Conservation (phyloP, 2,888 invertebrate genomes). For the Drosophila kuntzei region DNA sequence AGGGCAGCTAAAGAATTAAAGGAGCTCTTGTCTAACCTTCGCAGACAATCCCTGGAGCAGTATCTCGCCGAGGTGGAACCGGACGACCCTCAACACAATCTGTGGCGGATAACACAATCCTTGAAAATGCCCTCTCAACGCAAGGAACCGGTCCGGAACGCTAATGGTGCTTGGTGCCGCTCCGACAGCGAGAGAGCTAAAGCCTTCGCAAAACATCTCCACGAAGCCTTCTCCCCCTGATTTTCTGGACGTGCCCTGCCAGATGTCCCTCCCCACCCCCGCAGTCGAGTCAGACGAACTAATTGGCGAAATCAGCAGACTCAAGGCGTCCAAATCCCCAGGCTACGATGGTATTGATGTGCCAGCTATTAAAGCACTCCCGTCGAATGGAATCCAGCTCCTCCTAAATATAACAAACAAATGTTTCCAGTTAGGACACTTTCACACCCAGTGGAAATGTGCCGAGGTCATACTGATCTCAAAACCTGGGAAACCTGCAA, state of each 20-base stretch:
- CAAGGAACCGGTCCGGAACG: not conserved
- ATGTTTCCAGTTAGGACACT: not conserved
- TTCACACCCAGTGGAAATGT: not conserved
- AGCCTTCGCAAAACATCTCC: not conserved
- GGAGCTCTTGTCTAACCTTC: not conserved
- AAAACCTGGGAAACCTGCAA: not conserved
- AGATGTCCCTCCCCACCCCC: not conserved
- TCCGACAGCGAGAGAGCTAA: not conserved
- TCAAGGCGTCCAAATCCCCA: slow-evolving; percentile 1
- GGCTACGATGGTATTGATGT: not conserved
- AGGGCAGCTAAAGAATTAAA: not conserved
- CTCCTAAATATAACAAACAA: not conserved
- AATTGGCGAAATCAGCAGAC: not conserved
- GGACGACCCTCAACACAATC: not conserved
- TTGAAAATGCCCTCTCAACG: not conserved
- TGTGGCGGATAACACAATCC: not conserved
- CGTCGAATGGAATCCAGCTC: not conserved
- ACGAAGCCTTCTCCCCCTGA: not conserved
- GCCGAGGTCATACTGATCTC: no score
- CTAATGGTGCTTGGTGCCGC: not conserved
- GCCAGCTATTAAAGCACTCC: not conserved
- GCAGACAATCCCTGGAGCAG: not conserved
- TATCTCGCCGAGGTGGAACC: not conserved
- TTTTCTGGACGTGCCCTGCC: not conserved
- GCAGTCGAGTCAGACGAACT: not conserved